Evolutionary conservation across 2,797 vertebrate species (phyloP), one percentile per base, ranked within the genome.

Genomic region (Petrocephalus schoutedeni): DNA sequence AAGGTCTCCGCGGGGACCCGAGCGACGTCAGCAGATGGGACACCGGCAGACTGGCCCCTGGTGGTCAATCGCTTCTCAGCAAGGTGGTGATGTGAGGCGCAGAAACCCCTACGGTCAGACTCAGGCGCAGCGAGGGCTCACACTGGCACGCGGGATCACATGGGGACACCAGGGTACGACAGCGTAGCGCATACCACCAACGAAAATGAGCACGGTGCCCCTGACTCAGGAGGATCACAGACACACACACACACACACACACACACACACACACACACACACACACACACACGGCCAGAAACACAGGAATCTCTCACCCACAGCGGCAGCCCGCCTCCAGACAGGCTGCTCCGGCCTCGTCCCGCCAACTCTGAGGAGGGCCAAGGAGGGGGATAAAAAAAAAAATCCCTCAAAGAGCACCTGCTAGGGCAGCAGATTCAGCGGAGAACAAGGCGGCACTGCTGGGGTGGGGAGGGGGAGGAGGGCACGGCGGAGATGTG

Each of bases 221-320:
- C 23, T 28, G 4, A 19, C 71, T 74, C 32, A 41, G 71, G 28
- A 41, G 36, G 14, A 16, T 71, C 45, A 45, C 16, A 51, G 41
- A 21, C 77, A 51, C 77, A 86, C 87, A 56, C 4, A 21, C 77
- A 51, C 77, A 86, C 87, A 56, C 4, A 51, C 77, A 9, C 77
- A 51, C 77, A 85, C 87, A 56, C 4, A 87, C 89, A 85, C 45
- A 87, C 57, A 88, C 16, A 51, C 77, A 21, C 77, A 51, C 77
- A 86, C 87, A 56, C 4, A 87, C 89, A 85, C 45, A 87, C 57
- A 88, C 53, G 32, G 8, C 14, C 28, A 36, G 89, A 89, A 21
- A 61, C 45, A 74, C 49, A 36, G 56, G 32, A 49, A 85, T 89
- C 86, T 94, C 95, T 96, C 95, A 96, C 95, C 95, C 87, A 85